Base-by-base conservation (phyloP, 2,113 vertebrate species). In the Urocitellus parryii region DNA sequence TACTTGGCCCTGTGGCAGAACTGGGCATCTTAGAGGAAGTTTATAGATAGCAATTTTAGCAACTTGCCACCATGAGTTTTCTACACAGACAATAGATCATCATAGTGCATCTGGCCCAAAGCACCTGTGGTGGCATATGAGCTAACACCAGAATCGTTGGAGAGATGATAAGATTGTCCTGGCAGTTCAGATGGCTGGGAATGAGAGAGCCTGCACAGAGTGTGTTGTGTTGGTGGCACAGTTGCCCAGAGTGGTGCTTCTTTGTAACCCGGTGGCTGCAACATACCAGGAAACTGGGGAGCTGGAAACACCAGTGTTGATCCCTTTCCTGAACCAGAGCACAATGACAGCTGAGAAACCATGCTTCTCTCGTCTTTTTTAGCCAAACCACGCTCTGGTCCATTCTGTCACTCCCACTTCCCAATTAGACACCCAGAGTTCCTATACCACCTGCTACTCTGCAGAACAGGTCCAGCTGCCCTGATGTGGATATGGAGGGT, bases 301-400 rank as follows among this genome's bases (percentile, higher is more conserved):
- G 84, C 95, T 84, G 90, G 96, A 95, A 89, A 90, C 48, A 17
- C 53, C 86, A 72, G 88, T 16, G 61, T 45, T 20, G 83, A 56
- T 83, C 74, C 53, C 78, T 37, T 97, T 79, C 87, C 84, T 37
- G 90, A 92, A 96, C 94, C 87, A 97, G 91, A 95, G 91, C 97
- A 81, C 20, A n/a, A 91, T 12, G 12, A 42, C 97, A 95, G 87
- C 96, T 94, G 84, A 90, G 90, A 91, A 96, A 25, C 80, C 91
- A 42, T 32, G 70, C 93, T 88, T 81, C 77, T 67, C 81, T 87
- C 2, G 0, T 77, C 61, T 78, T 94, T 58, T 85, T 82, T 51
- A 97, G 97, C 97, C 96, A 97, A 95, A 88, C 88, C 94, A 89
- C 0, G 25, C 65, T 91, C 58, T 25, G 53, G 91, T 93, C 76